Conservation (phyloP, 2,797 vertebrate genomes). For the Meriones psammophilus region DNA sequence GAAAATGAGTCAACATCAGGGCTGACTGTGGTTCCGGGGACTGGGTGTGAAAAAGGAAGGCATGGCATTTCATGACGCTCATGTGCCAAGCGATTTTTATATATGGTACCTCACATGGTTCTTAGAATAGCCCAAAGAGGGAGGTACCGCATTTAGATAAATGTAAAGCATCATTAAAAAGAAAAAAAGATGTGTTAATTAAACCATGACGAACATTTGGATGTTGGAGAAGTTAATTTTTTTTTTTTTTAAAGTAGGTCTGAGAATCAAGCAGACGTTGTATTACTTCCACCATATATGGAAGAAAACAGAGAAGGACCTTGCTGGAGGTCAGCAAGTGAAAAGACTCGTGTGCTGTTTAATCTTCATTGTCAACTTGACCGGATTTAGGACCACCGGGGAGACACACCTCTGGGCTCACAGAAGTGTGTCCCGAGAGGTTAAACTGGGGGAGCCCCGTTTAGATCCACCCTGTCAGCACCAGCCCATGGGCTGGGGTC, state of each 20-base stretch:
- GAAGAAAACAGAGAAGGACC: not conserved
- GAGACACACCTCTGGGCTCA: not conserved
- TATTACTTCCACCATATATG: not conserved
- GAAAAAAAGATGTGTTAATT: conserved; percentile 35
- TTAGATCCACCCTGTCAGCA: not conserved
- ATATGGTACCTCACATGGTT: not conserved
- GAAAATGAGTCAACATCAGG: not conserved
- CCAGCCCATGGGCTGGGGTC: not conserved
- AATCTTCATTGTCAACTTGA: not conserved
- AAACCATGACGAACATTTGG: conserved; percentile 32
- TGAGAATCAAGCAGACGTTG: conserved; percentile 6
- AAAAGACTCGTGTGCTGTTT: not conserved
- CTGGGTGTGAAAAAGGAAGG: not conserved
- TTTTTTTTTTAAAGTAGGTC: not conserved
- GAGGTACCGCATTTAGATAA: conserved; percentile 31
- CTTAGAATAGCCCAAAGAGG: conserved; percentile 29
- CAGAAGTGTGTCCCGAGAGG: not conserved
- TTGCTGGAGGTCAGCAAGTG: not conserved
- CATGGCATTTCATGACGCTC: not conserved
- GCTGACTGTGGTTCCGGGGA: not conserved
- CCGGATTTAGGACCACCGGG: not conserved
- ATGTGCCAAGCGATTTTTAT: not conserved
- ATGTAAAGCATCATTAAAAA: conserved; percentile 52
- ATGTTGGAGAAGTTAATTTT: not conserved
- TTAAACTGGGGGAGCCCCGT: not conserved